Conservation (phyloP, 2,113 vertebrate species). For the Pandion haliaetus region DNA sequence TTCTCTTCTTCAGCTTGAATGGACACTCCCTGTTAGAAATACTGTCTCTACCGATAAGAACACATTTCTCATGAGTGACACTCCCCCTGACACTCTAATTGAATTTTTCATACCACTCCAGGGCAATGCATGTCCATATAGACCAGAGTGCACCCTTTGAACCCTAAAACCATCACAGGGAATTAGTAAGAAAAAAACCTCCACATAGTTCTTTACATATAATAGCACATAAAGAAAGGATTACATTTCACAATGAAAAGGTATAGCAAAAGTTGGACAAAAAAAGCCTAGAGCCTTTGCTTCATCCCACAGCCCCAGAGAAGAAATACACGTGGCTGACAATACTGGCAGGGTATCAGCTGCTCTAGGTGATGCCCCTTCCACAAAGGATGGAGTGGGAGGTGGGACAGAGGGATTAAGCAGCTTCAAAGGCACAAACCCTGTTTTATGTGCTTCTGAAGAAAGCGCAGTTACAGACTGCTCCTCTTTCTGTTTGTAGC, state of each 20-base stretch:
- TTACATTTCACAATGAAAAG: neutral
- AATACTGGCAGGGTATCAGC: neutral
- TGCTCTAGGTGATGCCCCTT: neutral
- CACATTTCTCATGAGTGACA: neutral
- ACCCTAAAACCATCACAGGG: neutral
- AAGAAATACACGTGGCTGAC: neutral
- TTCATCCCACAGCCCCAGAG: neutral
- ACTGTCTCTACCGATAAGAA: neutral
- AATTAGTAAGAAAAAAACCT: neutral
- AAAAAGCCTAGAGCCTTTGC: neutral
- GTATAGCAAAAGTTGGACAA: neutral
- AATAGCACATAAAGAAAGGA: neutral
- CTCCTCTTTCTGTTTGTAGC: neutral
- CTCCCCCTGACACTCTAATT: neutral
- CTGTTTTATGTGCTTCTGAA: neutral
- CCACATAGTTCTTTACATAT: neutral
- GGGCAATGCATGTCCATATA: accelerated
- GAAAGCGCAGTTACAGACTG: neutral
- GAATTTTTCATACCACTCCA: neutral
- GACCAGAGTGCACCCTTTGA: neutral
- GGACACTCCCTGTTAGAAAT: neutral
- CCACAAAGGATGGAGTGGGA: neutral
- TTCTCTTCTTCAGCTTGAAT: neutral
- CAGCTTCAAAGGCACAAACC: neutral
- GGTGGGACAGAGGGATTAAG: neutral